Percentiles rank a stretch among this genome's conserved stretches.
phyloP scores from a whole-genome alignment of 2,888 invertebrate genomes.

The Oscheius sp. region DNA sequence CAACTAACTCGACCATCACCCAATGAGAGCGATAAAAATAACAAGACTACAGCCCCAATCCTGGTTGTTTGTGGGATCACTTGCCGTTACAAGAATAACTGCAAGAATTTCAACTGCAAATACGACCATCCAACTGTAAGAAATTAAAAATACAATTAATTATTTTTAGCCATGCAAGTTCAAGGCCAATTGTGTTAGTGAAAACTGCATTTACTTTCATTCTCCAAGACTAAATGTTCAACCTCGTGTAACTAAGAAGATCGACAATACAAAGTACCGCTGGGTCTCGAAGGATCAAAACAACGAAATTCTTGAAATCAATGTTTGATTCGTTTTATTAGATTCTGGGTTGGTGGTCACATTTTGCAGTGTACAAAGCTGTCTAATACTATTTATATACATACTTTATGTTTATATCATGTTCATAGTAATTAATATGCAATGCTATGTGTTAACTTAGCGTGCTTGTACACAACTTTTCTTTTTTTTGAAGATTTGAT shows the following conservation, averaged over 20 bases:
- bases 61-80: neutral
- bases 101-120: neutral
- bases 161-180: slow-evolving; percentile 31
- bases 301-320: neutral
- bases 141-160: neutral
- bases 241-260: slow-evolving; percentile 12
- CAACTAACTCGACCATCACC: too few relatives aligned
- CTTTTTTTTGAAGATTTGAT: too few relatives aligned
- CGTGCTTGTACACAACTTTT: too few relatives aligned
- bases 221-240: too few relatives aligned
- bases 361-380: neutral
- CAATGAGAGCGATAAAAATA: neutral
- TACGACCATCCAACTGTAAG: slow-evolving; percentile 8
- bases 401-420: neutral
- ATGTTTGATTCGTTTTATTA: too few relatives aligned
- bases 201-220: slow-evolving; percentile 27
- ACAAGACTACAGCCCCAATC: neutral
- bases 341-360: too few relatives aligned
- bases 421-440: too few relatives aligned
- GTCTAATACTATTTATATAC: neutral
- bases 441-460: too few relatives aligned
- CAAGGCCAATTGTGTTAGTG: slow-evolving; percentile 25
- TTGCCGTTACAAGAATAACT: neutral
- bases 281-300: neutral
- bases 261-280: slow-evolving; percentile 37